Evolutionary conservation across 2,113 vertebrate species (phyloP).

Genomic region (Poeciliopsis occidentalis): DNA sequence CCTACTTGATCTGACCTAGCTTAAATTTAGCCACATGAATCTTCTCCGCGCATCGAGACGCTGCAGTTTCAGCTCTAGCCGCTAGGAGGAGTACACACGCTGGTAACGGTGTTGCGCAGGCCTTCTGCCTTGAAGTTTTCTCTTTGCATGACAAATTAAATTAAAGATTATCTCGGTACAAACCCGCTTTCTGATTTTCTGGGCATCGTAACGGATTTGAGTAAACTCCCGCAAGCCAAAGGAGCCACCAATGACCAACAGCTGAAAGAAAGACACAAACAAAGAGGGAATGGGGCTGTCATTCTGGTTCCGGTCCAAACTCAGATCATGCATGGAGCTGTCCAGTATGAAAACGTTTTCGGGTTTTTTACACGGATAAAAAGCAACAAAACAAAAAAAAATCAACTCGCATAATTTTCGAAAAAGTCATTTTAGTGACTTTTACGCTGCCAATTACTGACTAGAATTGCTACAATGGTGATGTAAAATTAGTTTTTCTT

Average conservation of each 20-base stretch:
- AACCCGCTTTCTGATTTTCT: slow-evolving; percentile 85
- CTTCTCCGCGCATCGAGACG: no score
- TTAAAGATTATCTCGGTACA: not conserved
- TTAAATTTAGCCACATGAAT: no score
- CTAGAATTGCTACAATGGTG: no score
- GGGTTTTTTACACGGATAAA: no score
- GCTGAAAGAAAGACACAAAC: slow-evolving; percentile 69
- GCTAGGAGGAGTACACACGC: slow-evolving; percentile 41
- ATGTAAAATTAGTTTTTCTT: no score
- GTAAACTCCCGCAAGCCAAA: slow-evolving; percentile 93
- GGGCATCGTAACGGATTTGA: slow-evolving; percentile 92
- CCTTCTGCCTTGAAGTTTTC: not conserved
- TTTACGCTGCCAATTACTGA: no score
- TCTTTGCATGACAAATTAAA: not conserved
- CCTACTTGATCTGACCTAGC: not conserved
- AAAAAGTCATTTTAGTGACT: no score
- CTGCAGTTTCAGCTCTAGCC: slow-evolving; percentile 27
- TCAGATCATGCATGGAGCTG: no score
- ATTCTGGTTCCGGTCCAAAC: no score
- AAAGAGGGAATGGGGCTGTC: not conserved
- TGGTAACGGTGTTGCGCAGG: not conserved
- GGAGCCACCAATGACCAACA: slow-evolving; percentile 92
- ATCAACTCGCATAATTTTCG: no score
- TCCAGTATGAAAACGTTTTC: no score
- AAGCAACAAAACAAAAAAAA: no score